Base-by-base conservation (phyloP, 2,797 vertebrate species). In the Hippopotamyrus pictus region DNA sequence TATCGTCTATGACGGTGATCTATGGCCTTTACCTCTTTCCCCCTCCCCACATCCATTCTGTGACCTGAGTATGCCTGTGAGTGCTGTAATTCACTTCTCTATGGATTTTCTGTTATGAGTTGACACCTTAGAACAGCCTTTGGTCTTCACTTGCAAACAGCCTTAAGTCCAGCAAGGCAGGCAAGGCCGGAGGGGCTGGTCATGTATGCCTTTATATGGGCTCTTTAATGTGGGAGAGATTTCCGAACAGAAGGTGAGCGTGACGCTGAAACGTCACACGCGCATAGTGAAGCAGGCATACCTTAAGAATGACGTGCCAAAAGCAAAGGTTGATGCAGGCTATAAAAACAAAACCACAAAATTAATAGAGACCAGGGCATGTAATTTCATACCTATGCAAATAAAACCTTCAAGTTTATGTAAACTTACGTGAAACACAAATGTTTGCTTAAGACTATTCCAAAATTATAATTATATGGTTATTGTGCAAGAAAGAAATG, bases 51-150 rank as follows among this genome's bases (percentile, higher is more conserved):
- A 22, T 69, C 76, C 87, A 83, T 59, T 62, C 86, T 62, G 73
- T 14, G 91, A 93, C 92, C 93, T 84, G 89, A 88, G 92, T 94
- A 93, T 92, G 94, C 93, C 90, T 92, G 91, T 90, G 93, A 94
- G 93, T 86, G 91, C 93, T 92, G 94, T 95, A 95, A 96, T 96
- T 96, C 95, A 95, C 94, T 93, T 91, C 3, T 6, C 12, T 93
- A 96, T 96, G 90, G 95, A 96, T 96, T 95, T 92, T 93, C 93
- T 92, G 94, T 95, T 94, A 91, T 90, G 90, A 92, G 93, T 95
- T 93, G 90, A 92, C 93, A 90, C 89, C 92, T 93, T 88, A 87
- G 90, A 93, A 92, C 93, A 92, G 92, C 51, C 90, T 25, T 82
- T 53, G 62, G 51, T 44, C 54, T 90, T 91, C 93, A 89, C 85